These are phyloP conservation scores for Drosophila ohnishii DNA, from an alignment of 1,140 invertebrate genomes.

Conservation along the genomic window DNA sequence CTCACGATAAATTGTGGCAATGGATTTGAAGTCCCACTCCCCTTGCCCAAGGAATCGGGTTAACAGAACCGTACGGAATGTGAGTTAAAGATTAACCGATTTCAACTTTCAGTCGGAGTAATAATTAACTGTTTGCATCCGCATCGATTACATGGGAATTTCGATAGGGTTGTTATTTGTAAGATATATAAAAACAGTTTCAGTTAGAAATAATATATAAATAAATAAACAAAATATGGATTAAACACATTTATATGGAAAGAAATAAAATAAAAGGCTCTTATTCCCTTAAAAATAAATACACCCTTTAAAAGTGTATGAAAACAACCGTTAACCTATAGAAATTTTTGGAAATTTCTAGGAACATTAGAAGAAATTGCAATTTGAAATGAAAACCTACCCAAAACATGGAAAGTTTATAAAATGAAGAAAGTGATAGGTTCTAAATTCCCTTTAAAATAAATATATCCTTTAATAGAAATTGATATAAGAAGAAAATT, in stretches of 20 bases:
- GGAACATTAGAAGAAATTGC: neutral
- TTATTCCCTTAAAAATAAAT: neutral
- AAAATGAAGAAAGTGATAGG: too few species aligned
- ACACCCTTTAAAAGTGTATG: neutral
- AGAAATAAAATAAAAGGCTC: neutral
- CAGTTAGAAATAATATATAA: too few species aligned
- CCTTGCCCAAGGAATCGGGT: conserved; percentile 11
- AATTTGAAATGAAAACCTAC: neutral
- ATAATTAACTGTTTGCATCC: conserved; percentile 2
- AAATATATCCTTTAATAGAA: too few species aligned
- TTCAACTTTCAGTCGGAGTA: conserved; percentile 4
- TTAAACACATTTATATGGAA: neutral
- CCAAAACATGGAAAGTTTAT: too few species aligned
- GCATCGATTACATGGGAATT: conserved; percentile 8
- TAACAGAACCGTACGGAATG: conserved; percentile 18
- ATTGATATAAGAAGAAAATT: too few species aligned
- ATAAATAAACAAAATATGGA: neutral
- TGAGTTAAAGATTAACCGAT: conserved; percentile 23
- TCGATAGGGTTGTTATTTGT: neutral
- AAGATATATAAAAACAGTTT: neutral
- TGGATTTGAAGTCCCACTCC: conserved; percentile 47
- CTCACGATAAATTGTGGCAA: conserved; percentile 58
- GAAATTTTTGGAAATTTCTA: neutral
- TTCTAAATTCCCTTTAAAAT: too few species aligned
- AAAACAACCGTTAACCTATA: neutral